Base-by-base conservation (phyloP, 2,888 invertebrate species). In the Merodon equestris region DNA sequence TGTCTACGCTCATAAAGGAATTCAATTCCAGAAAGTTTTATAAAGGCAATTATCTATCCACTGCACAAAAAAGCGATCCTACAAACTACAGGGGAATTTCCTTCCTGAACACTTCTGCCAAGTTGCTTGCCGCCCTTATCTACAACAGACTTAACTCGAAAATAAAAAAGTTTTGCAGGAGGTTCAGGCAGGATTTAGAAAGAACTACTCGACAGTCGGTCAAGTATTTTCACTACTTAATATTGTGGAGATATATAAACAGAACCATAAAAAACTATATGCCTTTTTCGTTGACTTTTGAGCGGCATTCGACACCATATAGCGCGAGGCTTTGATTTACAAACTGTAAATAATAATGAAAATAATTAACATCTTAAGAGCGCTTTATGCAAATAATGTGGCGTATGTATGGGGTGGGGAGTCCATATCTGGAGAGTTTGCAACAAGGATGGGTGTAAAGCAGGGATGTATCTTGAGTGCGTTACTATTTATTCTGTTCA, bases 1-100 rank as follows among this genome's bases (percentile, higher is more conserved):
- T n/a, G n/a, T n/a, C n/a, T 12, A n/a, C 18, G 2, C 48, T 60
- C 14, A 50, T 19, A n/a, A 10, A 14, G 19, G 57, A 57, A 44
- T 56, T 40, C 42, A 56, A 50, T 34, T 1, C 48, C 48, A 1
- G 1, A 19, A 0, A 5, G 14, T 15, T 44, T 53, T 12, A 9
- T 45, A 34, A 63, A 36, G 53, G 14, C 63, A 12, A 45, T 63
- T 7, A 44, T 61, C n/a, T 50, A 10, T 40, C 47, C 19, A 34
- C 36, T 9, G 15, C n/a, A 47, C 45, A 58, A n/a, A 42, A 27
- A 0, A n/a, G 50, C 4, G 27, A 64, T 19, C 48, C 66, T 40
- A 40, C 14, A 13, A 54, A 66, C 48, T 56, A 57, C 34, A 38
- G 66, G 17, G 56, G 42, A 10, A 56, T 48, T 13, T 42, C 34